These are phyloP conservation scores for Nyctibius grandis DNA, from an alignment of 2,797 vertebrate species.

Conservation along the genomic window DNA sequence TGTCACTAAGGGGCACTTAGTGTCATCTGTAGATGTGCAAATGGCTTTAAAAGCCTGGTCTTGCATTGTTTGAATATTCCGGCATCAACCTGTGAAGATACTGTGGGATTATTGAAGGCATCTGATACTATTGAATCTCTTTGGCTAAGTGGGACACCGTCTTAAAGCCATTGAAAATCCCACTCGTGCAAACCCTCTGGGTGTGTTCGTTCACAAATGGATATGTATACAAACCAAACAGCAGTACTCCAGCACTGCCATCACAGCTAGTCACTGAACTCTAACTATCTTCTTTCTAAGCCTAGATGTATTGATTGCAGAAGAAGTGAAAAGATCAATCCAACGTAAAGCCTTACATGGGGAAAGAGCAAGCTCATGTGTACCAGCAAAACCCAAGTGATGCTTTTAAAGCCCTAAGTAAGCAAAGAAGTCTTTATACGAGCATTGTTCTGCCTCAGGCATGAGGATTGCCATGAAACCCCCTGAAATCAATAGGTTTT, in stretches of 20 bases:
- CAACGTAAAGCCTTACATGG: not conserved
- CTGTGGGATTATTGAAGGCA: not conserved
- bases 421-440: not conserved
- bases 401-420: not conserved
- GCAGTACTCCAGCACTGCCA: not conserved
- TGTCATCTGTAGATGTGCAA: not conserved
- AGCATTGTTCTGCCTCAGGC: not conserved
- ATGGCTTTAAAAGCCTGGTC: not conserved
- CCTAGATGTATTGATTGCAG: not conserved
- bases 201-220: rapidly evolving
- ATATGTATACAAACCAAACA: not conserved
- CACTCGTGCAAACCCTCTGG: not conserved
- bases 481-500: not conserved
- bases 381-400: not conserved
- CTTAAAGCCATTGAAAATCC: not conserved
- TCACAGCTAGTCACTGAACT: not conserved
- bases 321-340: not conserved
- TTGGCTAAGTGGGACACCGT: not conserved
- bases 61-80: not conserved
- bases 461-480: not conserved
- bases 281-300: not conserved
- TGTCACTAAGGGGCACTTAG: not conserved
- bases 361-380: not conserved
- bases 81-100: not conserved
- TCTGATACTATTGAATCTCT: not conserved